Evolutionary conservation across 2,888 invertebrate genomes (phyloP).

Genomic region (Gryllus longicercus): DNA sequence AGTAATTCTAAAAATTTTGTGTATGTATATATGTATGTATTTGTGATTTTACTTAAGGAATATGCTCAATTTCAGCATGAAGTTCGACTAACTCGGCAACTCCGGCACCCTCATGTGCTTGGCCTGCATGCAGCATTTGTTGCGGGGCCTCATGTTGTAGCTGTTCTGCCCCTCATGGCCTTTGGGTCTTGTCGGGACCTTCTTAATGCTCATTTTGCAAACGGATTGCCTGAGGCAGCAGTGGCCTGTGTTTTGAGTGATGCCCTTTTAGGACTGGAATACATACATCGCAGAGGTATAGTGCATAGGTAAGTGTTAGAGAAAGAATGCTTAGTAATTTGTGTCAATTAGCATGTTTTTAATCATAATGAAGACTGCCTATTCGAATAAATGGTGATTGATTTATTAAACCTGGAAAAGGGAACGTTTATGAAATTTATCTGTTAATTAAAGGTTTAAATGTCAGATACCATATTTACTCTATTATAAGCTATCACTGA

Average conservation of each 20-base stretch:
- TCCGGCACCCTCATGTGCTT: conserved; percentile 76
- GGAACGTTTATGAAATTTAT: background rate
- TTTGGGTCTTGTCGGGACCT: conserved; percentile 81
- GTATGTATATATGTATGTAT: too few relatives aligned
- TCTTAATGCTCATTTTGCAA: conserved; percentile 68
- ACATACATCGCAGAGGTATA: conserved; percentile 78
- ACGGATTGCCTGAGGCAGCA: conserved; percentile 77
- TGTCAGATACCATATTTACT: too few relatives aligned
- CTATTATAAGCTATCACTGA: too few relatives aligned
- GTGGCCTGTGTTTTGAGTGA: conserved; percentile 76
- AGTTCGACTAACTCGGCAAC: conserved; percentile 69
- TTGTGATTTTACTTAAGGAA: too few relatives aligned
- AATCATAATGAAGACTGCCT: background rate
- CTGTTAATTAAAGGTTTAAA: background rate
- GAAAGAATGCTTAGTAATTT: conserved; percentile 22
- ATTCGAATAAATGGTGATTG: background rate
- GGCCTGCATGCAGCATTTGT: conserved; percentile 75
- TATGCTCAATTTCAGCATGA: conserved; percentile 62
- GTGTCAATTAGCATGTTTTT: background rate
- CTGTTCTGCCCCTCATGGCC: conserved; percentile 78
- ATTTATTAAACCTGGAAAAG: background rate
- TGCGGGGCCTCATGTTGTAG: conserved; percentile 69
- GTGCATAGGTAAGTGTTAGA: conserved; percentile 67
- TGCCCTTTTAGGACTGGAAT: conserved; percentile 73
- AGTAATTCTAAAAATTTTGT: too few relatives aligned